Evolutionary conservation across 2,113 vertebrate genomes (phyloP).

Genomic region (Megaceryle maxima): DNA sequence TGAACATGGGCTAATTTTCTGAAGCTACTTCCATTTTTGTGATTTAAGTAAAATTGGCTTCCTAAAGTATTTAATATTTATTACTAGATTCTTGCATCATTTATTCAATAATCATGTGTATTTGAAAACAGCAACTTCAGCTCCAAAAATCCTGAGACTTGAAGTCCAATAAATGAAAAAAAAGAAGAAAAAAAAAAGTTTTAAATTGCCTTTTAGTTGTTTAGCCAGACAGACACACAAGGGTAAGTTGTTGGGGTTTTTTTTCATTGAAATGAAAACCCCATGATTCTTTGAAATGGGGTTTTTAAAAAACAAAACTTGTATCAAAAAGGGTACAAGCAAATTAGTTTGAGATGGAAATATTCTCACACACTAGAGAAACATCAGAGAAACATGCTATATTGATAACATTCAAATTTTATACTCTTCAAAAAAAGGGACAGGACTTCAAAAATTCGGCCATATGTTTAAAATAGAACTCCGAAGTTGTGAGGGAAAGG

Average conservation of each 20-base stretch:
- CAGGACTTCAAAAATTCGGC: neutral
- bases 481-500: neutral
- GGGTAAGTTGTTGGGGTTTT: accelerated
- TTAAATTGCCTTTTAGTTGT: neutral
- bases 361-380: neutral
- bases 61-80: neutral
- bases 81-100: neutral
- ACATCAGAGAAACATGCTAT: neutral
- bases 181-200: neutral
- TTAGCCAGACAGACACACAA: neutral
- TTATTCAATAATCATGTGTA: neutral
- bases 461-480: neutral
- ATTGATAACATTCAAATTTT: neutral
- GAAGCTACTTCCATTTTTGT: neutral
- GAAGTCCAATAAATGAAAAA: neutral
- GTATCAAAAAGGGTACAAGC: neutral
- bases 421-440: neutral
- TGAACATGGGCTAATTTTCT: neutral
- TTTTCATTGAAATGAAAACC: neutral
- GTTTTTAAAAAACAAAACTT: neutral
- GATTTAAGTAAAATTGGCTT: neutral
- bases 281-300: neutral
- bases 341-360: neutral
- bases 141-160: neutral
- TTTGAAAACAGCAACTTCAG: neutral